Conservation (phyloP, 2,113 vertebrate genomes). For the Gymnorhina tibicen region DNA sequence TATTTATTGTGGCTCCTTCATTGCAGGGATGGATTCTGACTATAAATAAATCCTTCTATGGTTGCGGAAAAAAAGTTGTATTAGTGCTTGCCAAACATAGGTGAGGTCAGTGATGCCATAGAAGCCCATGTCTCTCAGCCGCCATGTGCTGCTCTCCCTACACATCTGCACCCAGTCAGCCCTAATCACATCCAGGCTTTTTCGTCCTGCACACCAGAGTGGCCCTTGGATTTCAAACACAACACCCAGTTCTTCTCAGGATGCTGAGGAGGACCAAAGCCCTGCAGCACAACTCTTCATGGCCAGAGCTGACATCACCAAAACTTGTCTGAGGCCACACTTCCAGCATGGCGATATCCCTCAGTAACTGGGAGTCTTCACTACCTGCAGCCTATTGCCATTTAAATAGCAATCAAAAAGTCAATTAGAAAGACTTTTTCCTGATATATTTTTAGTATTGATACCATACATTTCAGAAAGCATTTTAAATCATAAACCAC, state of each 20-base stretch:
- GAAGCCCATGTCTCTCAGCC: not conserved
- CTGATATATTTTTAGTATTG: not conserved
- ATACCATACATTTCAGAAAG: not conserved
- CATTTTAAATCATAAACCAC: not conserved
- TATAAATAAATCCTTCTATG: not conserved
- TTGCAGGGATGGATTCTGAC: not conserved
- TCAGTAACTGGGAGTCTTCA: not conserved
- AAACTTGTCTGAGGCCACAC: not conserved
- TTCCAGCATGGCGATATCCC: not conserved
- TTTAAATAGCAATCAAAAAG: not conserved
- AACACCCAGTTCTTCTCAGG: not conserved
- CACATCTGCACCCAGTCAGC: not conserved
- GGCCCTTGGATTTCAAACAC: not conserved
- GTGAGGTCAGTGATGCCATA: not conserved
- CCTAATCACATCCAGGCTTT: not conserved
- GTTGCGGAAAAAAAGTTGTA: not conserved
- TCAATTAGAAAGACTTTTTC: not conserved
- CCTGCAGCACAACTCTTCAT: accelerated
- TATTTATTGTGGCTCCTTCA: not conserved
- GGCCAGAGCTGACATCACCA: not conserved
- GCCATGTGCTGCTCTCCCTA: not conserved
- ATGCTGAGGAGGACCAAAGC: not conserved
- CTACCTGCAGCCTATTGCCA: not conserved
- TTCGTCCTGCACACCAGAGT: not conserved
- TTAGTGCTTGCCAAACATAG: not conserved